Conservation (phyloP, 2,888 invertebrate species). For the Dinocampus coccinellae region DNA sequence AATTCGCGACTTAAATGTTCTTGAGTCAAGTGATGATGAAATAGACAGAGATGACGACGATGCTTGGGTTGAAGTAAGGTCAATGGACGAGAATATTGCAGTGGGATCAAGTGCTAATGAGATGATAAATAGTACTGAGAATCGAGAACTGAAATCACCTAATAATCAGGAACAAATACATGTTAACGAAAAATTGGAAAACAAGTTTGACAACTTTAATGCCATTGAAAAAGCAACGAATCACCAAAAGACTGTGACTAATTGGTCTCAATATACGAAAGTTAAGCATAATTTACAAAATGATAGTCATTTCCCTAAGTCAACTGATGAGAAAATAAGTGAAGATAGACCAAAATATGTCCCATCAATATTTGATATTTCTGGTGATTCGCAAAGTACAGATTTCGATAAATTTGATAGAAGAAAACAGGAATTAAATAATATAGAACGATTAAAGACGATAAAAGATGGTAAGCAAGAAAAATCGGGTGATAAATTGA, state of each 20-base stretch:
- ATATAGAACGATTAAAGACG: neutral
- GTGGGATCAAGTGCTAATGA: slow-evolving; percentile 30
- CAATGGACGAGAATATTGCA: slow-evolving; percentile 44
- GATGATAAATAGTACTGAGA: slow-evolving; percentile 32
- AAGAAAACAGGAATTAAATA: slow-evolving; percentile 13
- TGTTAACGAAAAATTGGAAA: neutral
- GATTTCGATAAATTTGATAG: slow-evolving; percentile 30
- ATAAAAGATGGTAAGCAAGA: slow-evolving; percentile 13
- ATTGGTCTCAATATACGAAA: neutral
- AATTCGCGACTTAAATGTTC: slow-evolving; percentile 51
- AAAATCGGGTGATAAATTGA: slow-evolving; percentile 11
- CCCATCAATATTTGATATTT: slow-evolving; percentile 34
- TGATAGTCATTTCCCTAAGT: neutral
- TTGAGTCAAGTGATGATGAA: slow-evolving; percentile 52
- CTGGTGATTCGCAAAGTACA: slow-evolving; percentile 33
- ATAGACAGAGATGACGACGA: slow-evolving; percentile 56
- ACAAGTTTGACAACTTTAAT: neutral
- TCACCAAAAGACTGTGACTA: neutral
- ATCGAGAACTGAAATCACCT: neutral
- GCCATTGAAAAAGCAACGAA: neutral
- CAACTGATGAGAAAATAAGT: neutral
- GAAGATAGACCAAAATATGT: slow-evolving; percentile 14
- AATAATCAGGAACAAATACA: neutral
- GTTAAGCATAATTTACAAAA: neutral
- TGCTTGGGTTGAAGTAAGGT: slow-evolving; percentile 55